Evolutionary conservation across 2,888 invertebrate genomes (phyloP), one percentile per base, ranked within the genome.

Genomic region (Cephus rjabovi): DNA sequence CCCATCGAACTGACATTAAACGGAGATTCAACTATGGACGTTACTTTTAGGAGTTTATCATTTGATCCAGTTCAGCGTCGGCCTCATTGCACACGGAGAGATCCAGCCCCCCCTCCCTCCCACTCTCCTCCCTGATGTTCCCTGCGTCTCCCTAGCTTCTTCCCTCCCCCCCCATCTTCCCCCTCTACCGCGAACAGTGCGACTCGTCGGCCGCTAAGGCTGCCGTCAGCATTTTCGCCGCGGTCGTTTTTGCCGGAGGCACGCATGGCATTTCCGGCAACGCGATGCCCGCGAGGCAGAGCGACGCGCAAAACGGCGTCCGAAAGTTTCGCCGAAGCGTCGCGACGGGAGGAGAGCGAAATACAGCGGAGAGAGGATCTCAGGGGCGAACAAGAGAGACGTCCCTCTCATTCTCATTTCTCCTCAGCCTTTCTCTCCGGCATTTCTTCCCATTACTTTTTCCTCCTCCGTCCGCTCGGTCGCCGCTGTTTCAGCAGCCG

Each of bases 231-330:
- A 23, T 23, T 56, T 56, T 56, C 23, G 56, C 23, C 56, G 56
- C 56, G 56, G 9, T 56, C 56, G 56, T 56, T 56, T 56, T 23
- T 31, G 71, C n/a, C 33, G 12, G 71, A 31, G 71, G 71, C 71
- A 31, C 71, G 89, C 88, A 82, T 83, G 89, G 90, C 84, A 89
- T 90, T 90, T 90, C 90, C 89, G 90, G 88, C 88, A 90, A 89
- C 80, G 87, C 86, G 84, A 87, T 84, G 84, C 84, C 82, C 83
- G 31, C 71, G 0, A 71, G 30, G 35, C 35, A 35, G 3, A 35
- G 3, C 71, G 71, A 71, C 71, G 71, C 71, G 71, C 71, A 34
- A 34, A 71, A 71, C 71, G 71, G 12, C 34, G 12, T 71, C 34
- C 71, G 71, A 34, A 31, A 31, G 71, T 71, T 71, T 15, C 56